Evolutionary conservation across 2,797 vertebrate genomes (phyloP), one percentile per base, ranked within the genome.

Genomic region (Protosalanx chinensis): DNA sequence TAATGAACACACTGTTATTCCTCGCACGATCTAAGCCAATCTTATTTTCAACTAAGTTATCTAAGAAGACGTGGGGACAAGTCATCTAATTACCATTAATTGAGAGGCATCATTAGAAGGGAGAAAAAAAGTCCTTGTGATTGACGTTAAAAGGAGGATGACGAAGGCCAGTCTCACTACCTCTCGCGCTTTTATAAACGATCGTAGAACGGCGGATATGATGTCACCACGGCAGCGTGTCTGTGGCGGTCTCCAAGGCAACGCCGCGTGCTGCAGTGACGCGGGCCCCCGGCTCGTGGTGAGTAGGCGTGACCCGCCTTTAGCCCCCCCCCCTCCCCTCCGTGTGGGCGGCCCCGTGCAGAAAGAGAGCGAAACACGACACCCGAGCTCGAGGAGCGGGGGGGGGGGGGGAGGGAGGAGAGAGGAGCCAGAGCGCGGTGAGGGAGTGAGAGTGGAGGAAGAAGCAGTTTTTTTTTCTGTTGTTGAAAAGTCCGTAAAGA

Each of bases 351-450:
- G 91, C 77, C 82, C 76, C 75, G 82, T 80, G 72, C 82, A 74
- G 88, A 84, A 85, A n/a, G 85, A 82, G 83, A 86, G 85, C 79
- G 91, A 92, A 92, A 93, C 90, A 91, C 91, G 88, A 93, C 90
- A 93, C 92, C 90, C n/a, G 86, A 83, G 85, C 84, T 85, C 82
- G n/a, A 72, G 70, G 74, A 73, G 75, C 69, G 81, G 72, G 75
- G 63, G 82, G 82, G 85, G 78, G n/a, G n/a, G n/a, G n/a, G n/a
- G n/a, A n/a, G n/a, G n/a, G n/a, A n/a, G n/a, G n/a, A n/a, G 85
- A 86, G 83, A 80, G 70, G 68, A 74, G 74, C 80, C 81, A 67
- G 46, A 76, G 77, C 83, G 80, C 78, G 81, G 85, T 85, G 85
- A 87, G 83, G 76, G 76, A 33, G 73, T 58, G 72, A 70, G 72